Percentiles rank a stretch among this genome's conserved stretches.
Evolutionary conservation across 2,113 vertebrate species (phyloP).

Genomic region (Gymnocephalus cernua): DNA sequence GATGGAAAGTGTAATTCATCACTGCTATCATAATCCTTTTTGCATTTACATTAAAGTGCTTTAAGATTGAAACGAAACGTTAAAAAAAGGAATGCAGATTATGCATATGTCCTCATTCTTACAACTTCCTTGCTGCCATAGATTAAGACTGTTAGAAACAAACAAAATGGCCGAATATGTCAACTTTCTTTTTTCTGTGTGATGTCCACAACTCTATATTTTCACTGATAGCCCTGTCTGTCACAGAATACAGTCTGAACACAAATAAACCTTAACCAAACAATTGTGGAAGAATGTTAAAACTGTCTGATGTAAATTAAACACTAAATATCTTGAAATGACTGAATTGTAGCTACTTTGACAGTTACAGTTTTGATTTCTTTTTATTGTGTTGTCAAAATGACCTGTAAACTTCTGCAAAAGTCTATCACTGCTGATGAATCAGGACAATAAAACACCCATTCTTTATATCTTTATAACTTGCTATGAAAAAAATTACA

Average conservation of each 20-base stretch:
- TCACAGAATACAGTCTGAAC: not conserved
- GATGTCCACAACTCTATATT: not conserved
- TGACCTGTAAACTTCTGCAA: not conserved
- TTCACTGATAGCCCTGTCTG: not conserved
- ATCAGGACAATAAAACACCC: not conserved
- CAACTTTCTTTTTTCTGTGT: not conserved
- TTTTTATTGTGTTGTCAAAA: not conserved
- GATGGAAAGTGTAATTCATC: not conserved
- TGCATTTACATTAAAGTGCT: not conserved
- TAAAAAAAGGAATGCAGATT: not conserved
- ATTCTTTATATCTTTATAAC: no score
- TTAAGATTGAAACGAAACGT: not conserved
- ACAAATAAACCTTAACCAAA: conserved; percentile 2
- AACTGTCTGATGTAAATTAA: not conserved
- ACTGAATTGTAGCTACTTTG: not conserved
- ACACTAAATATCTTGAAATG: not conserved
- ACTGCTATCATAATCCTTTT: not conserved
- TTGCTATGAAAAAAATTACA: not conserved
- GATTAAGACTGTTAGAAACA: not conserved
- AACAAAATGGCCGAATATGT: not conserved
- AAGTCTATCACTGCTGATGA: not conserved
- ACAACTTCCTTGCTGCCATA: not conserved
- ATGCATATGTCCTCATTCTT: not conserved
- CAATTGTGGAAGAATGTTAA: not conserved
- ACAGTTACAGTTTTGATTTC: not conserved